Evolutionary conservation across 1,140 invertebrate species (phyloP).

Genomic region (Cherax quadricarinatus): DNA sequence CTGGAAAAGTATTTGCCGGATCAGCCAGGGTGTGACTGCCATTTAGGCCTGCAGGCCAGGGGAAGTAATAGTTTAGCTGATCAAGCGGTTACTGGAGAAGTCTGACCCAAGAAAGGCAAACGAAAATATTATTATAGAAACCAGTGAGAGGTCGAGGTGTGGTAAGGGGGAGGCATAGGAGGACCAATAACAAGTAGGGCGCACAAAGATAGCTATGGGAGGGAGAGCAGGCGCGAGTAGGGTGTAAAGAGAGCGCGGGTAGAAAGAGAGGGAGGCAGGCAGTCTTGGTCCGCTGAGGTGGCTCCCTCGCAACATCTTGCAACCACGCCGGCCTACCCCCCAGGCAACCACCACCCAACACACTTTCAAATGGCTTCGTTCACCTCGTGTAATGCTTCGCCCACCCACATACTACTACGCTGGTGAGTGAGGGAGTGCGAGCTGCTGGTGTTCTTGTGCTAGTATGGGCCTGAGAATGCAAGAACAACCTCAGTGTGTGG

Average conservation of each 20-base stretch:
- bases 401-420: conserved; percentile 5
- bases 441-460: neutral
- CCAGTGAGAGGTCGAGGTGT: neutral
- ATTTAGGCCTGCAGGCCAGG: too few species aligned
- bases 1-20: too few species aligned
- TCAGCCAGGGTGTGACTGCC: too few species aligned
- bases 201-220: conserved; percentile 68
- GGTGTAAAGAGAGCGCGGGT: conserved; percentile 57
- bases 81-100: too few species aligned
- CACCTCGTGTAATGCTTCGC: conserved; percentile 45
- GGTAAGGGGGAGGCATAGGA: neutral
- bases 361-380: conserved; percentile 33
- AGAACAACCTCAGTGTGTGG: neutral
- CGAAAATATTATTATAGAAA: too few species aligned
- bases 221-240: conserved; percentile 55
- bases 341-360: conserved; percentile 22
- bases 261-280: conserved; percentile 42
- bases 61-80: too few species aligned
- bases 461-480: conserved; percentile 19
- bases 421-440: neutral
- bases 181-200: conserved; percentile 40
- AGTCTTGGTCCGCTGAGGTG: conserved; percentile 61
- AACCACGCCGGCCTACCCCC: conserved; percentile 62
- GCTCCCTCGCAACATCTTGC: conserved; percentile 65
- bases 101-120: too few species aligned